Percentiles rank a stretch among this genome's conserved stretches.
These are phyloP conservation scores for Leucoraja ocellata DNA, from an alignment of 2,797 vertebrate genomes.

Conservation along the genomic window DNA sequence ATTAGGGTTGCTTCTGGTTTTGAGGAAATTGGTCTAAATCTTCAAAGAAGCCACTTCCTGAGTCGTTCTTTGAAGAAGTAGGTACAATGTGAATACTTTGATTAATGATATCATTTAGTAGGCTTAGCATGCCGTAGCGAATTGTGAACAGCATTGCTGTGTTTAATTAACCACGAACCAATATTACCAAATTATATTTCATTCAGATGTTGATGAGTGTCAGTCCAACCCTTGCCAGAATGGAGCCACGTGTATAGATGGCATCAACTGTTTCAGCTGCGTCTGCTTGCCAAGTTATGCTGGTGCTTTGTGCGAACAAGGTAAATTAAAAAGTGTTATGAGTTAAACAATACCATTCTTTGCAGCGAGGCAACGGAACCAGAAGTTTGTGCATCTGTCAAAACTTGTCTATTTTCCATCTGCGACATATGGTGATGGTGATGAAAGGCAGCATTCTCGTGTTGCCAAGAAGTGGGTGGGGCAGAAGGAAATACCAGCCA, in stretches of 20 bases:
- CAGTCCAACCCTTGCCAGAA: constrained; percentile 89
- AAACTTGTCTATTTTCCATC: neutral
- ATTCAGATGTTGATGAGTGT: constrained; percentile 86
- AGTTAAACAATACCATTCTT: neutral
- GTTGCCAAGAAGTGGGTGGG: too few species aligned
- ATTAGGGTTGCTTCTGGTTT: neutral
- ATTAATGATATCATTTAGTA: neutral
- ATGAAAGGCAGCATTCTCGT: neutral
- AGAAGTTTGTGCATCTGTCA: neutral
- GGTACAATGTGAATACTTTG: neutral
- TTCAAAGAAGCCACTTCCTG: constrained; percentile 33
- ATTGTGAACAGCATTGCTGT: constrained; percentile 10
- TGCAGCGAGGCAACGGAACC: neutral
- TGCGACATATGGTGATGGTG: neutral
- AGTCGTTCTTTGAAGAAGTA: neutral
- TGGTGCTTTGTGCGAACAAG: constrained; percentile 83
- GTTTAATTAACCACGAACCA: neutral
- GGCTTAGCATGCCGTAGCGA: too few species aligned
- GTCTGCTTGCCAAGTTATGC: constrained; percentile 87
- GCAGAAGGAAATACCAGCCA: neutral
- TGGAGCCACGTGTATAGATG: constrained; percentile 85
- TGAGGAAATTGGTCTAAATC: neutral
- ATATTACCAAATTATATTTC: constrained; percentile 40
- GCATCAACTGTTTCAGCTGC: constrained; percentile 75
- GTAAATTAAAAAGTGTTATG: constrained; percentile 54